Evolutionary conservation across 2,113 vertebrate genomes (phyloP), one percentile per base, ranked within the genome.

Genomic region (Chaetops frenatus): DNA sequence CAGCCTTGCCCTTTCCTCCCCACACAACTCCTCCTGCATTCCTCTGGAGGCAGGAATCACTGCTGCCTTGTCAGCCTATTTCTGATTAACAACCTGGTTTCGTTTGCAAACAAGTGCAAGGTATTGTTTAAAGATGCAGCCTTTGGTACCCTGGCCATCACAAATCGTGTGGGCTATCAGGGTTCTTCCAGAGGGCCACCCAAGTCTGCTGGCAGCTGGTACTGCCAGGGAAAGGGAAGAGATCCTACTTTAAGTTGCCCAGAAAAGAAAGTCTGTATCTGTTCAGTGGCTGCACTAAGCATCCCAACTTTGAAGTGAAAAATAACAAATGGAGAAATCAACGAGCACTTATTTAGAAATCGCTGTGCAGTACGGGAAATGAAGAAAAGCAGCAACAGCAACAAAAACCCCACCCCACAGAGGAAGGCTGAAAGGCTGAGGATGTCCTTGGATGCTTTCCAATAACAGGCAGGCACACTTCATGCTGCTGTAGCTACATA

Each of bases 131-230:
- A 82, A 72, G 53, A 67, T 4, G 11, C 44, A 86, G 25, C 18
- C 38, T 42, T 56, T 1, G 8, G 12, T 31, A 28, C 33, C 38
- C 47, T 1, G 4, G 66, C 42, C 33, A n/a, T 53, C 1, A 4
- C 0, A 2, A 3, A 15, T 7, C 28, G 17, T 0, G 0, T 2
- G 5, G 36, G 12, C 48, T 61, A 13, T 6, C 3, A 2, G 29
- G 18, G 13, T 1, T 76, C 47, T 25, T 50, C 86, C 71, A 54
- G 25, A 62, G 20, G 23, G 33, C 25, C 47, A 81, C 33, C 11
- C 57, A 76, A 48, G 20, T 12, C 53, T 62, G 47, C 56, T 62
- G 13, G 21, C 3, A 1, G 15, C 15, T 38, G 28, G 15, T 9
- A n/a, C 4, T 3, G 1, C 6, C 38, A 54, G 16, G 20, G 24